Conservation (phyloP, 2,888 invertebrate genomes). For the Lathronympha strigana region DNA sequence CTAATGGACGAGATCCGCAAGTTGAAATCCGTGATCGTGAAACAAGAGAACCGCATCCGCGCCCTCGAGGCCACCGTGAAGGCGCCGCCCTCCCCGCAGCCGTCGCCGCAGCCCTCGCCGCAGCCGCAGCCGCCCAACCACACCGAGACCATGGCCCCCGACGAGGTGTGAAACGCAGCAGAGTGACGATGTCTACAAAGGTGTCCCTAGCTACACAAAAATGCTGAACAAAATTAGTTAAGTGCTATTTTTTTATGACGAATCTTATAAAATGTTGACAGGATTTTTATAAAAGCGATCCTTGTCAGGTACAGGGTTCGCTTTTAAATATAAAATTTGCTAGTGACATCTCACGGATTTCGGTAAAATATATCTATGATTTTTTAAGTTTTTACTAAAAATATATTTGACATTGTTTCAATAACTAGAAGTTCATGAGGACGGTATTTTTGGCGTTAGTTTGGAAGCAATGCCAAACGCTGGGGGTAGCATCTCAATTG, state of each 20-base stretch:
- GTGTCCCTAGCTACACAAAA: constrained; percentile 13
- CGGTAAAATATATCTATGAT: constrained; percentile 4
- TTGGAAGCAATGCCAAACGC: constrained; percentile 26
- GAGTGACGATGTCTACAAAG: neutral
- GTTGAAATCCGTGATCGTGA: constrained; percentile 96
- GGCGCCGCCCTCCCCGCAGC: constrained; percentile 55
- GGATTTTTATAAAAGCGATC: neutral
- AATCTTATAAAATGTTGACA: neutral
- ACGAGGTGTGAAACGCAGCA: constrained; percentile 78
- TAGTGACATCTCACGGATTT: constrained; percentile 20
- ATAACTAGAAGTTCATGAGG: constrained; percentile 16
- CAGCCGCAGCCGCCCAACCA: constrained; percentile 51
- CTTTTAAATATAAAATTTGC: neutral
- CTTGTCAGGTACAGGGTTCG: neutral
- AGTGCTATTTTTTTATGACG: neutral
- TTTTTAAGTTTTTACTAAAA: constrained; percentile 14
- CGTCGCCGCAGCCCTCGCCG: constrained; percentile 59
- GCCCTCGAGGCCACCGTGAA: constrained; percentile 87
- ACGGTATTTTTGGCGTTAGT: constrained; percentile 11
- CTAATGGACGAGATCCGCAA: constrained; percentile 95
- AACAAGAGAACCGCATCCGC: constrained; percentile 94
- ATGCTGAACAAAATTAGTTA: neutral
- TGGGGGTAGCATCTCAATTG: neutral
- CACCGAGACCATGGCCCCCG: constrained; percentile 80
- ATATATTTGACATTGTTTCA: constrained; percentile 31